phyloP scores from a whole-genome alignment of 2,113 vertebrate species.

The Macquaria australasica region DNA sequence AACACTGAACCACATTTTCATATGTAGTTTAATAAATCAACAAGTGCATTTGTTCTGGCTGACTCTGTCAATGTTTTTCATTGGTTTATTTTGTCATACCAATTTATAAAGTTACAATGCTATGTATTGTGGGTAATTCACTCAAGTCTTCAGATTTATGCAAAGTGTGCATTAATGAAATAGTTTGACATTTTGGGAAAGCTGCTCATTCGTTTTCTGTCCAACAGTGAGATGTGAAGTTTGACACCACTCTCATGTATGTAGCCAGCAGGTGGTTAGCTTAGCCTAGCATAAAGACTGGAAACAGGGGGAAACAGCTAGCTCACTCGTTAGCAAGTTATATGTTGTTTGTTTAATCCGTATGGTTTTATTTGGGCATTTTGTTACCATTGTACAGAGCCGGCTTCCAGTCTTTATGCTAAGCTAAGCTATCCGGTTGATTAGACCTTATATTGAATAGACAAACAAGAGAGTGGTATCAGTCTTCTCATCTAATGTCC shows the following conservation, averaged over 20 bases:
- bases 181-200: not conserved
- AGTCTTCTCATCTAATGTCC: too few relatives aligned
- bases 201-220: not conserved
- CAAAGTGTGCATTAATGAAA: not conserved
- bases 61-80: not conserved
- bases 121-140: not conserved
- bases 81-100: too few relatives aligned
- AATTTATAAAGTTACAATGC: not conserved
- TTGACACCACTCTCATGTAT: not conserved
- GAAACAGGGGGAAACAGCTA: not conserved
- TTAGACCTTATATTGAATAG: not conserved
- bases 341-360: too few relatives aligned
- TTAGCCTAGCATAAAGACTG: not conserved
- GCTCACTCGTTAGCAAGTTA: not conserved
- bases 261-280: not conserved
- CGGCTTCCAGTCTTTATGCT: not conserved
- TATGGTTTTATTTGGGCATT: too few relatives aligned
- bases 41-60: not conserved
- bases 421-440: not conserved
- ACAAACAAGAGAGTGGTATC: not conserved
- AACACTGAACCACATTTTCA: not conserved
- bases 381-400: too few relatives aligned
- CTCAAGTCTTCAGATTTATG: not conserved
- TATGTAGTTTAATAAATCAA: not conserved
- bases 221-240: not conserved